phyloP scores from a whole-genome alignment of 2,888 invertebrate species.

The Nowickia ferox region DNA sequence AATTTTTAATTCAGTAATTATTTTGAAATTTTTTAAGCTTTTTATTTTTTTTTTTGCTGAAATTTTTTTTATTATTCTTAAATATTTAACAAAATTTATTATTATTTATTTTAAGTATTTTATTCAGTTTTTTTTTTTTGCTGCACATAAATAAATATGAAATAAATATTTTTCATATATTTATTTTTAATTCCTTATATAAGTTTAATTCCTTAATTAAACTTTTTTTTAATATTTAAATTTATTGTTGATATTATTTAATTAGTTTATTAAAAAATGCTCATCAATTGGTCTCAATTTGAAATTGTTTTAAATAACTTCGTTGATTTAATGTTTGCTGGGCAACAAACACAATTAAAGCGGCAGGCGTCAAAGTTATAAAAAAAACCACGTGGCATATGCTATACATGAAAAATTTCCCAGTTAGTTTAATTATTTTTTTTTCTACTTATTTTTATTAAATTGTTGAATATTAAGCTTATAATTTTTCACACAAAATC shows the following conservation, averaged over 20 bases:
- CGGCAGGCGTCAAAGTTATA: conserved; percentile 7
- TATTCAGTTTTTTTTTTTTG: no score
- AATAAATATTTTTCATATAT: no score
- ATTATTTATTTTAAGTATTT: not conserved
- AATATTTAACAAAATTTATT: not conserved
- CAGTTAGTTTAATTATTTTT: not conserved
- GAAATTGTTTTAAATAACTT: not conserved
- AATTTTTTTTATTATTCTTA: not conserved
- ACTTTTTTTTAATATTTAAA: not conserved
- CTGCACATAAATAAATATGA: no score
- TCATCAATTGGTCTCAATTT: conserved; percentile 31
- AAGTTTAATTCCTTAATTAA: not conserved
- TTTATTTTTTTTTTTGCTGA: no score
- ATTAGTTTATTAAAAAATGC: not conserved
- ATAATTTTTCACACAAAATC: not conserved
- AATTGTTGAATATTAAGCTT: conserved; percentile 25
- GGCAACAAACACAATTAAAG: conserved; percentile 21
- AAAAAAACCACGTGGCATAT: not conserved
- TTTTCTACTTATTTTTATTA: not conserved
- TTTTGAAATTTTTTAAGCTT: not conserved
- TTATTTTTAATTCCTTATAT: not conserved
- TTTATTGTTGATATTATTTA: not conserved
- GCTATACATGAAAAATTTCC: not conserved
- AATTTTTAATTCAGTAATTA: not conserved
- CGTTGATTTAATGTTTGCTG: not conserved